Percentiles rank a stretch among this genome's conserved stretches.
These are phyloP conservation scores for Sander lucioperca DNA, from an alignment of 2,113 vertebrate genomes.

Conservation along the genomic window DNA sequence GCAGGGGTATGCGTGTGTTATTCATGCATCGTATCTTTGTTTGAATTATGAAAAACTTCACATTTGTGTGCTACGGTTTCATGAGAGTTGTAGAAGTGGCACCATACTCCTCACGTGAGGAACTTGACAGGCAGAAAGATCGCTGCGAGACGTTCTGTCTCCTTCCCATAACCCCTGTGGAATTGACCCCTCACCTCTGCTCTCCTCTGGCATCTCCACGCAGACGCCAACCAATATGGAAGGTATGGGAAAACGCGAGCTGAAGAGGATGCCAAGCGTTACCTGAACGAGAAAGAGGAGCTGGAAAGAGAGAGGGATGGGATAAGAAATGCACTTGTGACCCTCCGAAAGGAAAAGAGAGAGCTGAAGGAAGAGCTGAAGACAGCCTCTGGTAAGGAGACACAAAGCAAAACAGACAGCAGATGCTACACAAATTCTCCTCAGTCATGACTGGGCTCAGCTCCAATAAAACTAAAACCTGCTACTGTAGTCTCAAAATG, in stretches of 20 bases:
- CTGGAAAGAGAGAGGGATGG: constrained; percentile 91
- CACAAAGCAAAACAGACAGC: neutral
- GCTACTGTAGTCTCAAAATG: neutral
- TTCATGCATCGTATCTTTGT: constrained; percentile 9
- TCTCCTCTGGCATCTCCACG: constrained; percentile 7
- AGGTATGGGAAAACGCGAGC: constrained; percentile 97
- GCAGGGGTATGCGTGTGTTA: constrained; percentile 32
- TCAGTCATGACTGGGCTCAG: neutral
- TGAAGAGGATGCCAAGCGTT: constrained; percentile 93
- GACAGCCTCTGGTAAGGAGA: constrained; percentile 84
- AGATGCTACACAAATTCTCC: neutral
- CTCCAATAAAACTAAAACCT: neutral
- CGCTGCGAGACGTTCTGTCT: constrained; percentile 3
- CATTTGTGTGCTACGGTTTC: neutral
- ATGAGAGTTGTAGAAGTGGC: neutral
- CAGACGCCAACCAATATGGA: constrained; percentile 93
- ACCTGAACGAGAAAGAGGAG: constrained; percentile 92
- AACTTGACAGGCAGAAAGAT: neutral
- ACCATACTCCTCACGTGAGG: neutral
- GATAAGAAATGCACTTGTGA: constrained; percentile 87
- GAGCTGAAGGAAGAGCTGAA: constrained; percentile 91
- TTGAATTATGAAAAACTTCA: constrained; percentile 21
- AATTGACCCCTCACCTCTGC: constrained; percentile 62
- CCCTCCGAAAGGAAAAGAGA: constrained; percentile 90
- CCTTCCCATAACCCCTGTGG: constrained; percentile 73